Evolutionary conservation across 2,888 invertebrate species (phyloP).

Genomic region (Sarcophaga rosellei): DNA sequence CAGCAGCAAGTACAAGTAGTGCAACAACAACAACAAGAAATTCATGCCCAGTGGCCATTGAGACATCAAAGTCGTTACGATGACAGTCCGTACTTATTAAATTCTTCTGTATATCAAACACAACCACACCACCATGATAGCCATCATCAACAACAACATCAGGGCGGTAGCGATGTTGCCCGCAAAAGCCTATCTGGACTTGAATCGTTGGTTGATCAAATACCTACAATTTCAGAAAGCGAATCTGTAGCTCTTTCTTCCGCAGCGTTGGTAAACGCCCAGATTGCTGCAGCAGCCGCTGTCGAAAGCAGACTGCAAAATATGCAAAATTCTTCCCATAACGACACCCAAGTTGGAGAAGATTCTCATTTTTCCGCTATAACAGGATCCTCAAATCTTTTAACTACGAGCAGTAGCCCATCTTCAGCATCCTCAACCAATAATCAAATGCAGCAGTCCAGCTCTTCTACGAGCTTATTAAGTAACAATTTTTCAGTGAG

Average conservation of each 20-base stretch:
- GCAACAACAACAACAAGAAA: slow-evolving; percentile 62
- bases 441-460: slow-evolving; percentile 49
- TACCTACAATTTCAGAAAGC: slow-evolving; percentile 92
- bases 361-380: slow-evolving; percentile 42
- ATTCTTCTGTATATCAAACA: slow-evolving; percentile 48
- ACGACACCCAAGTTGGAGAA: slow-evolving; percentile 19
- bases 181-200: slow-evolving; percentile 92
- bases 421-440: slow-evolving; percentile 34
- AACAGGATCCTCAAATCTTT: slow-evolving; percentile 33
- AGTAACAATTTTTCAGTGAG: slow-evolving; percentile 81
- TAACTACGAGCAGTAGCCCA: slow-evolving; percentile 41
- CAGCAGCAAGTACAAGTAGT: slow-evolving; percentile 61
- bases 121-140: slow-evolving; percentile 50
- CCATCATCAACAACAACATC: slow-evolving; percentile 38
- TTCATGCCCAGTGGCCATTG: slow-evolving; percentile 63
- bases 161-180: slow-evolving; percentile 85
- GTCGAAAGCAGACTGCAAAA: slow-evolving; percentile 74
- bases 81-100: slow-evolving; percentile 87
- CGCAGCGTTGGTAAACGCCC: slow-evolving; percentile 70
- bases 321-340: slow-evolving; percentile 66
- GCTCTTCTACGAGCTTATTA: slow-evolving; percentile 67
- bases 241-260: slow-evolving; percentile 77
- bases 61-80: slow-evolving; percentile 68
- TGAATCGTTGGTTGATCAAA: slow-evolving; percentile 95
- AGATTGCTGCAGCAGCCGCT: slow-evolving; percentile 71